phyloP scores from a whole-genome alignment of 2,113 vertebrate species.

The Pelecanus crispus region DNA sequence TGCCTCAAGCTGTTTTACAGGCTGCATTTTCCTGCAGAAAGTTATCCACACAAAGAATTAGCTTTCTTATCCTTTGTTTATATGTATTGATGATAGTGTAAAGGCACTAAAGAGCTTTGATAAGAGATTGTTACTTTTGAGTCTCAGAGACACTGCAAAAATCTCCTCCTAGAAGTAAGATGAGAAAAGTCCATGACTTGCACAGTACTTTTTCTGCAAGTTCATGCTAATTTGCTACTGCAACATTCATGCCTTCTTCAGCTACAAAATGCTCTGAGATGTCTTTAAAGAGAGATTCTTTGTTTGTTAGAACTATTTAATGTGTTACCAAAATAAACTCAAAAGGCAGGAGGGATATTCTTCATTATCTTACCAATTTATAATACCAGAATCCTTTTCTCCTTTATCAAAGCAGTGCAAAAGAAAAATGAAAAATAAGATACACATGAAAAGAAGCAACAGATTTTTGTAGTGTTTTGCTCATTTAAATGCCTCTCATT shows the following conservation, averaged over 20 bases:
- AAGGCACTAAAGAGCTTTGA: slow-evolving; percentile 40
- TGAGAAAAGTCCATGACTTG: neutral
- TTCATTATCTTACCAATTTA: neutral
- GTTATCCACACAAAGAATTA: slow-evolving; percentile 31
- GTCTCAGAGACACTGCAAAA: neutral
- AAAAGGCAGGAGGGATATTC: neutral
- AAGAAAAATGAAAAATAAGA: neutral
- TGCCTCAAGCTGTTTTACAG: neutral
- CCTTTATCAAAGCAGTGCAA: neutral
- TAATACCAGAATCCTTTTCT: neutral
- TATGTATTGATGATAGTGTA: neutral
- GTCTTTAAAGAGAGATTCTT: neutral
- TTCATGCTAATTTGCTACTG: neutral
- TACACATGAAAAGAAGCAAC: neutral
- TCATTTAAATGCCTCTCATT: neutral
- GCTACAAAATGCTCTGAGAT: neutral
- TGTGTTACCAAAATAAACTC: neutral
- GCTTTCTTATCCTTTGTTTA: slow-evolving; percentile 55
- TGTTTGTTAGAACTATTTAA: neutral
- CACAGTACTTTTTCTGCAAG: neutral
- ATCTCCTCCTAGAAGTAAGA: neutral
- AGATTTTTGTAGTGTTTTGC: neutral
- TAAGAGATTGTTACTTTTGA: slow-evolving; percentile 29
- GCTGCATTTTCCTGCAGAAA: slow-evolving; percentile 29
- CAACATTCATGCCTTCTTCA: neutral